Percentiles rank a stretch among this genome's conserved stretches.
phyloP scores from a whole-genome alignment of 1,140 invertebrate species.

The Rhagoletis zephyria region DNA sequence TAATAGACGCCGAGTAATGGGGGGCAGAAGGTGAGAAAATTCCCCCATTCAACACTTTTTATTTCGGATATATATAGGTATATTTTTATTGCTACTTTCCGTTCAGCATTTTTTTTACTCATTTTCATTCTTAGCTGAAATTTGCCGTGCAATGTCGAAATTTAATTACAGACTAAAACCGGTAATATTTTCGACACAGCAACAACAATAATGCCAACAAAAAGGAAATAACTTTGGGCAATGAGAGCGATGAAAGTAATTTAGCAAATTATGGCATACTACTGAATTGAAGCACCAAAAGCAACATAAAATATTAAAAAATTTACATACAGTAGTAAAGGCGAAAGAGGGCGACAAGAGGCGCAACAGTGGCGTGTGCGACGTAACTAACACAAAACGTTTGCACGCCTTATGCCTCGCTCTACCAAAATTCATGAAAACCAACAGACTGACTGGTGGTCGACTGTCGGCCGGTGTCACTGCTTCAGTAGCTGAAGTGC shows the following conservation, averaged over 20 bases:
- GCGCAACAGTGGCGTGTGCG: not conserved
- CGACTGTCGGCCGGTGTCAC: not conserved
- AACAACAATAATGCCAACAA: not conserved
- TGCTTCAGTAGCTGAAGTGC: not conserved
- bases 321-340: not conserved
- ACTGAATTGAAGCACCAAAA: not conserved
- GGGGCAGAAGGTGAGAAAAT: no score
- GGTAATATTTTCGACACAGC: not conserved
- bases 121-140: not conserved
- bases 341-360: not conserved
- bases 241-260: not conserved
- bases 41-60: no score
- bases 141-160: not conserved
- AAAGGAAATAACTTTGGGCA: not conserved
- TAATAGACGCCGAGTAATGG: no score
- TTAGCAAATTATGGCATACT: slow-evolving; percentile 8
- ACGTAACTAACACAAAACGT: not conserved
- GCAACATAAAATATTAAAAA: slow-evolving; percentile 7
- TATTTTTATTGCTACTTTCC: not conserved
- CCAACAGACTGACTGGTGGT: not conserved
- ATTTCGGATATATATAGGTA: not conserved
- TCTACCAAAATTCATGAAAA: not conserved
- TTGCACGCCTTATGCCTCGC: not conserved
- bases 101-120: not conserved
- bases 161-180: not conserved